Evolutionary conservation across 2,797 vertebrate species (phyloP), one percentile per base, ranked within the genome.

Genomic region (Chelidonichthys spinosus): DNA sequence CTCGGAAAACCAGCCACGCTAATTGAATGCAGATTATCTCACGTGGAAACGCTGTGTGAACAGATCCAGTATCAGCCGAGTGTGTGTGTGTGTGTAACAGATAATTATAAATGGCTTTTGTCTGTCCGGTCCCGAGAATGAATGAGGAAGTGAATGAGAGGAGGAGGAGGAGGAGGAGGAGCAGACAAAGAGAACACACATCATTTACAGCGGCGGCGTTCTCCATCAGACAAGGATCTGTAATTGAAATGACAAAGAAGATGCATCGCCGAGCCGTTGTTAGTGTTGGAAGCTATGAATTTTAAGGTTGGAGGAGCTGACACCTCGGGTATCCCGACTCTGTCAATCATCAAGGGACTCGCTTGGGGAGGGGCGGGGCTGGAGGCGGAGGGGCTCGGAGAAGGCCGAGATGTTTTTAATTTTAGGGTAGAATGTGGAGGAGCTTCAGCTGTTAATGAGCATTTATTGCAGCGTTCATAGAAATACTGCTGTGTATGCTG

Each of bases 231-330:
- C 92, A 90, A 89, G 91, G 91, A 95, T 94, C 94, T 95, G 83
- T 95, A 95, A 95, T 95, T 94, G 94, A 95, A 95, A 93, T 95
- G 94, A 95, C 94, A 95, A 95, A 95, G 89, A 95, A 95, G 94
- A 95, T 93, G 92, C 92, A 95, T 95, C 80, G 83, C 90, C 82
- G 47, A 78, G 85, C 63, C 84, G 83, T 90, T 89, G 90, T 94
- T 93, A 86, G 92, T 85, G 84, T 92, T 91, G 84, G 85, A 87
- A 87, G 91, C 87, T 63, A 87, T 93, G 93, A 92, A 92, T 93
- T 93, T 87, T n/a, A 76, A 69, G 65, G 67, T 68, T 52, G 25
- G 25, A 76, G 76, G 77, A 81, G 78, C 85, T 78, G 90, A 92
- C 90, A 81, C 78, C 37, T 52, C 76, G 10, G 32, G 59, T 59